phyloP scores from a whole-genome alignment of 2,888 invertebrate species.

The Oasisia sp. region DNA sequence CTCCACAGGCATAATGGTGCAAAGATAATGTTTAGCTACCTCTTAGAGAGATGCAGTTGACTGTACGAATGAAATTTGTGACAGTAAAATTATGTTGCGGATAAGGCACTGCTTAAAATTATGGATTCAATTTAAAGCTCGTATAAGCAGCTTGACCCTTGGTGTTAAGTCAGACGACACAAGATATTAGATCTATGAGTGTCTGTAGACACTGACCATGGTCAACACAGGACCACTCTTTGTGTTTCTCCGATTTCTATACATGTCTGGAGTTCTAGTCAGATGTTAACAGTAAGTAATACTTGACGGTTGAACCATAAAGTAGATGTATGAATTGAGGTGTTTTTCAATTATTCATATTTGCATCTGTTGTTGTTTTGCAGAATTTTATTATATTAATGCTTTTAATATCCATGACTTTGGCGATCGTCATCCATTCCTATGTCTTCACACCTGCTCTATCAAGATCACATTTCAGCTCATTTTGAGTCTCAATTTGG shows the following conservation, averaged over 20 bases:
- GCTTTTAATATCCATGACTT: too few species aligned
- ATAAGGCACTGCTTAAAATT: not conserved
- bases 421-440: too few species aligned
- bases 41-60: not conserved
- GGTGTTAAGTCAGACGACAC: not conserved
- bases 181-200: not conserved
- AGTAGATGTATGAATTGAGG: too few species aligned
- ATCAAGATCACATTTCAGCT: too few species aligned
- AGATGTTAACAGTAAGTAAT: not conserved
- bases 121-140: not conserved
- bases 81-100: not conserved
- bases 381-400: not conserved
- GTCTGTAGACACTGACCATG: not conserved
- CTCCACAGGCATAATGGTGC: too few species aligned
- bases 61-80: not conserved
- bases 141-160: not conserved
- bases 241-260: not conserved
- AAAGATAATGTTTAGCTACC: too few species aligned
- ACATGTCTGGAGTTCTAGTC: not conserved
- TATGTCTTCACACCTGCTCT: too few species aligned
- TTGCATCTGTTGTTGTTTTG: not conserved
- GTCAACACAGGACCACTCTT: too few species aligned
- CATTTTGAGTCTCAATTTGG: too few species aligned
- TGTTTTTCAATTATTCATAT: not conserved
- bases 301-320: not conserved